phyloP scores from a whole-genome alignment of 2,888 invertebrate species.

The Junonia oenone region DNA sequence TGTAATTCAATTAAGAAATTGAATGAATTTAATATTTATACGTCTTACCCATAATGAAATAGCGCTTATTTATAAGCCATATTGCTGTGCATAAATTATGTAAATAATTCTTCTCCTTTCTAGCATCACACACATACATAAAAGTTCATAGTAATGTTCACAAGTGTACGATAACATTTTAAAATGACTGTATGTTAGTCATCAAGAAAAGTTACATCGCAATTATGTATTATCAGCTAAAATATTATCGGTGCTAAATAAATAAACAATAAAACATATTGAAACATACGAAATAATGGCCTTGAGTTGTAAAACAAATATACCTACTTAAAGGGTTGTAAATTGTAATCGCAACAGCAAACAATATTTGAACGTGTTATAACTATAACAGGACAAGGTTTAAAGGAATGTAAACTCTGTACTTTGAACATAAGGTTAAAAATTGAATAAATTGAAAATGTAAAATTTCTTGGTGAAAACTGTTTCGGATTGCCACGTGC shows the following conservation, averaged over 20 bases:
- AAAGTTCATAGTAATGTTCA: no score
- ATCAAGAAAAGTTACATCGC: not conserved
- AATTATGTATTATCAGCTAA: not conserved
- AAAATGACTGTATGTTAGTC: no score
- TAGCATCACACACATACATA: no score
- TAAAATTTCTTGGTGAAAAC: constrained; percentile 51
- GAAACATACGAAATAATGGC: not conserved
- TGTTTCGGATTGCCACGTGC: constrained; percentile 47
- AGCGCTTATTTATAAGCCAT: no score
- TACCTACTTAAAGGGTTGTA: constrained; percentile 10
- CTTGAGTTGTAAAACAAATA: constrained; percentile 20
- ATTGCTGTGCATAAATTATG: no score
- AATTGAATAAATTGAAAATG: constrained; percentile 33
- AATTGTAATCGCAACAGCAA: constrained; percentile 55
- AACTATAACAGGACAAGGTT: constrained; percentile 32
- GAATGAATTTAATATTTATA: no score
- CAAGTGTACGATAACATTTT: no score
- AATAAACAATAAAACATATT: constrained; percentile 2
- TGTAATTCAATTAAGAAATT: no score
- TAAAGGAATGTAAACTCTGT: constrained; percentile 32
- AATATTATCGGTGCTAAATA: not conserved
- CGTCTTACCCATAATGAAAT: no score
- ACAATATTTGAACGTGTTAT: constrained; percentile 61
- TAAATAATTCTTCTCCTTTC: no score
- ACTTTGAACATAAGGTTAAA: constrained; percentile 18